Evolutionary conservation across 2,888 invertebrate species (phyloP), one percentile per base, ranked within the genome.

Genomic region (Lasioglossum calceatum): DNA sequence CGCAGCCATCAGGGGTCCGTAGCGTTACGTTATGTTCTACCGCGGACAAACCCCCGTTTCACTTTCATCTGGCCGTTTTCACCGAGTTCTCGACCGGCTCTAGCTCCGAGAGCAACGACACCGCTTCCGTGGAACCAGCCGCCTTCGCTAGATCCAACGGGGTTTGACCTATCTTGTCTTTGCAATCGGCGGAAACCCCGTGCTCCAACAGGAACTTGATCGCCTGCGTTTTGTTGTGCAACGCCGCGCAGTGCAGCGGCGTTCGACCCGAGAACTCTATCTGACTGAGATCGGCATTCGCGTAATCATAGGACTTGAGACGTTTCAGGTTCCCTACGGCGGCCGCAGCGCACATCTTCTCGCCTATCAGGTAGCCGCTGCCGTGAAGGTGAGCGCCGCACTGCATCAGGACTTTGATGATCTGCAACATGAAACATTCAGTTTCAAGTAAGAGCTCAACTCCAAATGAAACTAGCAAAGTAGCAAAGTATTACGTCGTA

Each of bases 311-410:
- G 0, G 97, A 97, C 83, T 96, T 95, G 19, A 98, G 93, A 36
- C 97, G 96, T 5, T 93, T 93, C 1, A 96, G 79, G 16, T 96
- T 96, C 0, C 97, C 97, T 16, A 95, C 95, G 3, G 97, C 96
- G 0, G 97, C 97, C 0, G 97, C 97, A 0, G 96, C 92, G 10
- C 97, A 97, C 79, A 98, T 95, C 91, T 97, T 96, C 88, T 97
- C 97, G 0, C 97, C 97, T 0, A 98, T 95, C 0, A 96, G 95
- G 47, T 96, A 95, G 0, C 96, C 95, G 0, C 96, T 96, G 14
- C 96, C 96, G 1, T 96, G 96, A 39, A 98, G 94, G 92, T 97
- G 97, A 1, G 98, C 98, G 0, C 98, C 98, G 90, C 98, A 98
- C 90, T 97, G 96, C 19, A 97, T 95, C 0, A 98, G 95, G 2